Base-by-base conservation (phyloP, 2,797 vertebrate species). In the Varecia variegata region DNA sequence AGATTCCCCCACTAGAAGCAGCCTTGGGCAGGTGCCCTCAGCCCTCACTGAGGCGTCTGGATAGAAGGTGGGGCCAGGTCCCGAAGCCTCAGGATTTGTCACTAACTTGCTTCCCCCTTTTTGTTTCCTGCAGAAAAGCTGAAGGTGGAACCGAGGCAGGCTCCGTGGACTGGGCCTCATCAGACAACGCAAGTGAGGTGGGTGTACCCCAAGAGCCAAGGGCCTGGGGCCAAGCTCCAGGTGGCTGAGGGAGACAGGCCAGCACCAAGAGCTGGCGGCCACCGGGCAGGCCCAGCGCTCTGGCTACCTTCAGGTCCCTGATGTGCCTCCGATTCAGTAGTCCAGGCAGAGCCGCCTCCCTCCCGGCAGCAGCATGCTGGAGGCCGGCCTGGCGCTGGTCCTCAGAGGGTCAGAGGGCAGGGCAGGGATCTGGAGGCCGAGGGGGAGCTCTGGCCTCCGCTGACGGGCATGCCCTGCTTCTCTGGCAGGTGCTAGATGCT, bases 91-190 rank as follows among this genome's bases (percentile, higher is more conserved):
- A 5, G 27, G 82, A 50, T 40, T 60, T 47, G 13, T 52, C 45
- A 35, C 0, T 56, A 43, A 86, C 45, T 88, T 45, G 25, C 13
- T 52, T 86, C 32, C 14, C 25, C 11, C 35, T 87, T 79, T 80
- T 54, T 54, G 27, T 96, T 84, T 92, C 73, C 71, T 71, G 27
- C 94, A 98, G 97, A 73, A 96, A 96, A 94, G 45, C 93, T 0
- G 97, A 97, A 52, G 30, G 93, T 73, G 95, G 89, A 97, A 99
- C 99, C 52, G 99, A 99, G 0, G 99, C 99, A 97, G 99, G 99
- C 95, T 98, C 99, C 25, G 96, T 98, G 0, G 99, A 98, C 97
- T 99, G 99, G 99, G 99, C 98, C 98, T 98, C 99, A 95, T 98
- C 99, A 60, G 98, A 99, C 96, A 99, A 99, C n/a, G 99, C 99